A percentile compares a stretch with the other conserved stretches of the same genome.
These are phyloP conservation scores for Daubentonia madagascariensis DNA, from an alignment of 2,113 vertebrate species.

Conservation along the genomic window DNA sequence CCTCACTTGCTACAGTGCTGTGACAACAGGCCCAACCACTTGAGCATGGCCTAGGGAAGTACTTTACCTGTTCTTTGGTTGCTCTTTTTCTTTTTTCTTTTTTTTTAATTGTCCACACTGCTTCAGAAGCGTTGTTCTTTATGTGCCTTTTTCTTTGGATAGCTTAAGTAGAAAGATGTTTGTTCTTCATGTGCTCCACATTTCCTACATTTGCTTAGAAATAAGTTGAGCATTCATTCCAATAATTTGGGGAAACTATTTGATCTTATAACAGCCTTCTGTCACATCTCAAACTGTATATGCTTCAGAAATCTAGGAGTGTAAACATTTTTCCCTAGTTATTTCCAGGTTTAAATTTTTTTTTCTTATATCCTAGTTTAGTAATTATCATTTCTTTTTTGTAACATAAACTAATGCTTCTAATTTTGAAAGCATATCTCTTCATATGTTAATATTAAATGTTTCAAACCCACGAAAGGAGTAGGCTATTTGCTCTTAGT, in stretches of 20 bases:
- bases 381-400: not conserved
- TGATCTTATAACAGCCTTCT: not conserved
- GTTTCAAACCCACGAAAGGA: not conserved
- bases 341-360: not conserved
- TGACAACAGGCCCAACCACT: not conserved
- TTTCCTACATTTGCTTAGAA: not conserved
- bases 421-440: not conserved
- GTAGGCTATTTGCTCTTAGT: not conserved
- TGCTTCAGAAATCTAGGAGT: not conserved
- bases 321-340: not conserved
- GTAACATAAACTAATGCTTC: not conserved
- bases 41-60: not conserved
- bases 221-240: not conserved
- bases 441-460: conserved; percentile 20
- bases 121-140: not conserved
- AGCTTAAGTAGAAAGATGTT: not conserved
- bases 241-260: not conserved
- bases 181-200: not conserved
- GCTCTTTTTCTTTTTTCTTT: not conserved
- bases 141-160: not conserved
- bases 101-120: not conserved
- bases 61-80: not conserved
- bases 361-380: not conserved
- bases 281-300: not conserved
- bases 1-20: not conserved